Base-by-base conservation (phyloP, 2,797 vertebrate genomes). In the Apogon talboti region DNA sequence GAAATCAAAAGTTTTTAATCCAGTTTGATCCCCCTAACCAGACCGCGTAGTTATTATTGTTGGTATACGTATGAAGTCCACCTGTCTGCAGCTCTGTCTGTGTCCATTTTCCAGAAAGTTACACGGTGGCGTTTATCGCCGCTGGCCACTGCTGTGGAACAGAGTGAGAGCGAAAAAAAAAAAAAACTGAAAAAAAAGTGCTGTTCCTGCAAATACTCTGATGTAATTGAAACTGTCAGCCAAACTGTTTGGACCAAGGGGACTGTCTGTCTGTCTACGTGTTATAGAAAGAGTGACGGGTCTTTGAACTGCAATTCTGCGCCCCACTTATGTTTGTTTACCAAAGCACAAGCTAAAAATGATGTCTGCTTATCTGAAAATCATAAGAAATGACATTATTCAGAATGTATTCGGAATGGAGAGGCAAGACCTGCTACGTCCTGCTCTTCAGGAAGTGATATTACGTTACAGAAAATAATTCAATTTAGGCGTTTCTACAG, bases 111-210 rank as follows among this genome's bases (percentile, higher is more conserved):
- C 70, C 53, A 72, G 13, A 75, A 46, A n/a, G 18, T 52, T 71
- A 48, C 71, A 24, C 51, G 1, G 47, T 28, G 7, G 56, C 10
- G 3, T 67, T 69, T 77, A 74, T 14, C 45, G 15, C 24, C 12
- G 19, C 56, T 46, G 76, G 61, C 65, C 48, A 55, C 45, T 62
- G 66, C 79, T 30, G 14, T 19, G 33, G 63, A 74, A 50, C 43
- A 42, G 58, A 81, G 7, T 6, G 69, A 72, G 30, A 49, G 15
- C 3, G 58, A 46, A 58, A 66, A 84, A 69, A 35, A 83, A 60
- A 46, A 58, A 66, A 84, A n/a, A n/a, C n/a, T n/a, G n/a, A n/a
- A n/a, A n/a, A n/a, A 69, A 35, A 83, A 47, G 35, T 83, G 76
- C 72, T 19, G 51, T 56, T 76, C 47, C 55, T 84, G 74, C 72